phyloP scores from a whole-genome alignment of 2,113 vertebrate species.

The Lophura nycthemera region DNA sequence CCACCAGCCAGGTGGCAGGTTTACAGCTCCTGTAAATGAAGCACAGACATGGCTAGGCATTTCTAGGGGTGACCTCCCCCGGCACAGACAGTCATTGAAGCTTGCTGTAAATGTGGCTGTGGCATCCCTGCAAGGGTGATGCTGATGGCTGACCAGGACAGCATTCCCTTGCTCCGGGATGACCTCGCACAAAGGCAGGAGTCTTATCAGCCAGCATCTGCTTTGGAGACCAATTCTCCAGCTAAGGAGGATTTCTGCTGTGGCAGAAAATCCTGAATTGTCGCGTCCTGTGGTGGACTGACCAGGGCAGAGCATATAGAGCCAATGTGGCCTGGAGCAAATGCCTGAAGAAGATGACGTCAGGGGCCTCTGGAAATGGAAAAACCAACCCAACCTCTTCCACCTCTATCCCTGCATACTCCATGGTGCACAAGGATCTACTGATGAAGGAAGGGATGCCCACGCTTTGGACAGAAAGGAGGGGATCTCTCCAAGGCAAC shows the following conservation, averaged over 20 bases:
- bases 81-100: background rate
- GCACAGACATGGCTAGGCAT: background rate
- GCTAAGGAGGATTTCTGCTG: accelerated
- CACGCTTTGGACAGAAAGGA: background rate
- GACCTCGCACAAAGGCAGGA: background rate
- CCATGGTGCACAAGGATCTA: background rate
- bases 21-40: slow-evolving; percentile 8
- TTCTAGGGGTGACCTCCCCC: background rate
- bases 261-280: background rate
- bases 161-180: background rate
- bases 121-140: accelerated
- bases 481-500: background rate
- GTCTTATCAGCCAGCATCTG: background rate
- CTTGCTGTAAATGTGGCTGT: accelerated
- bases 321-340: background rate
- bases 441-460: background rate
- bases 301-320: accelerated
- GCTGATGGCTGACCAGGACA: accelerated
- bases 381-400: background rate
- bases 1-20: background rate
- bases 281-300: background rate
- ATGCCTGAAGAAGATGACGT: background rate
- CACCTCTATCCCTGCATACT: background rate
- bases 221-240: background rate
- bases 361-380: background rate